Evolutionary conservation across 2,113 vertebrate genomes (phyloP).

Genomic region (Plestiodon gilberti): DNA sequence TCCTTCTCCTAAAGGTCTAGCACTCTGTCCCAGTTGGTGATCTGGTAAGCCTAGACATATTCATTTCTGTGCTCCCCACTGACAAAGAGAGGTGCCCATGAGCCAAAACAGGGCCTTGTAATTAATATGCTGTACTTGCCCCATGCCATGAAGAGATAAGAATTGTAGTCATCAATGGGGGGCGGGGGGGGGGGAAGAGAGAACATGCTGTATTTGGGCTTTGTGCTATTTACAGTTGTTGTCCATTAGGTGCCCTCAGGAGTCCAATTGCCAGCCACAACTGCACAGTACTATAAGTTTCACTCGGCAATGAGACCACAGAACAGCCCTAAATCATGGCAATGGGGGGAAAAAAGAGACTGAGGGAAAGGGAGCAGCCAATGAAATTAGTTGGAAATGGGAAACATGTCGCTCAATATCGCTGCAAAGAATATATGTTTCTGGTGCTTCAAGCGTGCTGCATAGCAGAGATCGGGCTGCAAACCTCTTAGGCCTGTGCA

Average conservation of each 20-base stretch:
- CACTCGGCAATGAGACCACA: constrained; percentile 55
- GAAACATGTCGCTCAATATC: constrained; percentile 41
- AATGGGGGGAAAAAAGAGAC: constrained; percentile 56
- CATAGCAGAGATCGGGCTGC: too few relatives aligned
- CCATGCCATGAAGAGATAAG: constrained; percentile 46
- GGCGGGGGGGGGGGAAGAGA: constrained; percentile 8
- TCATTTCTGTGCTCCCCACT: neutral
- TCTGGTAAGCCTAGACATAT: too few relatives aligned
- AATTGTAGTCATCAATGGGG: constrained; percentile 55
- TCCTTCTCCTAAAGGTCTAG: too few relatives aligned
- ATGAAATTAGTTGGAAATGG: constrained; percentile 36
- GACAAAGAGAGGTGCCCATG: neutral
- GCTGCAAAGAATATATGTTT: constrained; percentile 18
- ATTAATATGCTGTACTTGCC: constrained; percentile 29
- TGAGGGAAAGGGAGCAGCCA: neutral
- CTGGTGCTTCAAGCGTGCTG: constrained; percentile 7
- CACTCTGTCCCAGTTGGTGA: too few relatives aligned
- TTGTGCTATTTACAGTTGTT: constrained; percentile 71
- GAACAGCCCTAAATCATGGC: constrained; percentile 66
- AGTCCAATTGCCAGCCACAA: constrained; percentile 60
- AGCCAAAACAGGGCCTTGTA: constrained; percentile 20
- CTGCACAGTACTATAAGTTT: constrained; percentile 58
- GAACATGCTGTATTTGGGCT: constrained; percentile 46
- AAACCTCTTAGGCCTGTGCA: neutral
- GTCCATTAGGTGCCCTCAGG: constrained; percentile 69